phyloP scores from a whole-genome alignment of 2,797 vertebrate species.

The Melanotaenia nigrans region DNA sequence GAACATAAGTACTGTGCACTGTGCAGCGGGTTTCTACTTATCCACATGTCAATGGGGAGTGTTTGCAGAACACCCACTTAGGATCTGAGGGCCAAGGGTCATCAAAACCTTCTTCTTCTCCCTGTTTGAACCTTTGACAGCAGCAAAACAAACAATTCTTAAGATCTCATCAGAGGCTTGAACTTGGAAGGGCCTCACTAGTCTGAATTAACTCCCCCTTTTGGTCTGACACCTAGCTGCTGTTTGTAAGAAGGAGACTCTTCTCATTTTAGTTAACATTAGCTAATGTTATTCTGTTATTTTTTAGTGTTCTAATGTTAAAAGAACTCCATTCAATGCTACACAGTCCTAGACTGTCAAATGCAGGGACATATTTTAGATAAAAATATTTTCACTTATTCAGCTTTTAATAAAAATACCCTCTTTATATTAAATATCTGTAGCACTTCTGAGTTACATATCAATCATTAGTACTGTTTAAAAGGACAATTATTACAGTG shows the following conservation, averaged over 20 bases:
- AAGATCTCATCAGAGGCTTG: slow-evolving; percentile 78
- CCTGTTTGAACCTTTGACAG: slow-evolving; percentile 75
- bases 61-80: slow-evolving; percentile 79
- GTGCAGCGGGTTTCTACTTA: slow-evolving; percentile 66
- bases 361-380: neutral
- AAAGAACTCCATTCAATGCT: neutral
- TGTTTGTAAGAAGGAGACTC: slow-evolving; percentile 4
- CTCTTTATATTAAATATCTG: neutral
- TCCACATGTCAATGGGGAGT: slow-evolving; percentile 74
- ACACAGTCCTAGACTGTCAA: neutral
- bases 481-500: neutral
- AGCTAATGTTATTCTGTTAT: neutral
- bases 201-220: slow-evolving; percentile 62
- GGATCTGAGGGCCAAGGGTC: slow-evolving; percentile 76
- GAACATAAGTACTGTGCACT: slow-evolving; percentile 57
- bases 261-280: neutral
- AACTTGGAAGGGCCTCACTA: slow-evolving; percentile 71
- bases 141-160: slow-evolving; percentile 80
- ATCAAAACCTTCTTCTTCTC: slow-evolving; percentile 77
- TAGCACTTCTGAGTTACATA: neutral
- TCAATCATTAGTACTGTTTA: neutral
- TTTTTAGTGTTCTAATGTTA: neutral
- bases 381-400: neutral
- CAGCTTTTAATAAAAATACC: neutral
- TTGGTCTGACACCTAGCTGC: slow-evolving; percentile 53